Conservation (phyloP, 1,140 invertebrate species). For the Radopholus similis region DNA sequence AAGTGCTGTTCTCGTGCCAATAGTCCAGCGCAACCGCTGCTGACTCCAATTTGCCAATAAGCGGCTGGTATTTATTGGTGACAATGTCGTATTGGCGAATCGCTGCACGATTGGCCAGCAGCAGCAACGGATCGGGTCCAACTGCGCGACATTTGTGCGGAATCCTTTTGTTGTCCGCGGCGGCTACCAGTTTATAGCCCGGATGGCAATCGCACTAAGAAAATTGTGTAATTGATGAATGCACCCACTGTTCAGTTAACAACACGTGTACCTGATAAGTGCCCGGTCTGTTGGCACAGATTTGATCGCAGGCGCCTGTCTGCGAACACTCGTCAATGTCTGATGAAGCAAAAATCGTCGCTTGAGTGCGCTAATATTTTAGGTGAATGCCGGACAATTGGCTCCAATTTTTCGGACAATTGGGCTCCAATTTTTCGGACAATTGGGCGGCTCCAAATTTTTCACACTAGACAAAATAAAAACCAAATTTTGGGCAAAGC, state of each 20-base stretch:
- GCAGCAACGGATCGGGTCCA: constrained; percentile 51
- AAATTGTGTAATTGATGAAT: no score
- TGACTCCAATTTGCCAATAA: constrained; percentile 52
- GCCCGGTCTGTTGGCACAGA: constrained; percentile 66
- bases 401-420: no score
- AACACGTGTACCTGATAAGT: no score
- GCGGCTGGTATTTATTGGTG: constrained; percentile 52
- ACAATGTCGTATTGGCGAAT: constrained; percentile 53
- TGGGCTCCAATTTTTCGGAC: no score
- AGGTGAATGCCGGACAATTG: no score
- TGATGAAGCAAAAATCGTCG: constrained; percentile 61
- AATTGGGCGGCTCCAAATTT: no score
- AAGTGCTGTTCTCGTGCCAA: constrained; percentile 65
- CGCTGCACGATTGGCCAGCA: constrained; percentile 54
- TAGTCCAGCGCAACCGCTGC: constrained; percentile 60
- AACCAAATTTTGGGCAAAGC: no score
- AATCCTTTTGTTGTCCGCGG: background rate
- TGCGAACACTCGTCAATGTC: constrained; percentile 85
- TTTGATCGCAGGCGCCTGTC: constrained; percentile 76
- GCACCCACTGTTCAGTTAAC: no score
- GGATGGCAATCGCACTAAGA: constrained; percentile 79
- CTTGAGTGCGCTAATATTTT: no score
- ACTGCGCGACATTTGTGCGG: constrained; percentile 50
- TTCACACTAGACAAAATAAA: no score
- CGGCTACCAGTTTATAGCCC: constrained; percentile 76